These are phyloP conservation scores for Bufotes viridis DNA, from an alignment of 2,797 vertebrate genomes.

Conservation along the genomic window DNA sequence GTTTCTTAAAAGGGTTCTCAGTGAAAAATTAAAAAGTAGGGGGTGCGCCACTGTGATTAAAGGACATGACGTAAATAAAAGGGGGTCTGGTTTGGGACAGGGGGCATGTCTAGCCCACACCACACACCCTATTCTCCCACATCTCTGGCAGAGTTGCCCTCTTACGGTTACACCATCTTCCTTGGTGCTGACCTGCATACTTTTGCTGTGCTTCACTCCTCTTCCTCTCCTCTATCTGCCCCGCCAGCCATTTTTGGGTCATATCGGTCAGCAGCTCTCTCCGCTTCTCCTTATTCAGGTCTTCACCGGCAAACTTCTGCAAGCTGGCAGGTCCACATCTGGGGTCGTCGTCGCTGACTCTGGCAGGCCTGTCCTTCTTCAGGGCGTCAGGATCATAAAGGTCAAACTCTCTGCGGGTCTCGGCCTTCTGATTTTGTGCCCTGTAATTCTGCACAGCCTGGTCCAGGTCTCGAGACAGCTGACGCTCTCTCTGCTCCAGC, in stretches of 20 bases:
- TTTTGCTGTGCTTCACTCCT: constrained; percentile 65
- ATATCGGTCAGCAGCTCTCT: constrained; percentile 76
- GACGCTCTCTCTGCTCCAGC: constrained; percentile 71
- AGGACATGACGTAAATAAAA: no score
- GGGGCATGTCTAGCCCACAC: no score
- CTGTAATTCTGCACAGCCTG: constrained; percentile 70
- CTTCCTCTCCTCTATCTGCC: constrained; percentile 75
- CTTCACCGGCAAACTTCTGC: constrained; percentile 77
- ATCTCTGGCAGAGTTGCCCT: no score
- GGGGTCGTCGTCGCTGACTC: constrained; percentile 22
- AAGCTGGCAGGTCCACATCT: constrained; percentile 67
- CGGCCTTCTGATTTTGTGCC: constrained; percentile 73
- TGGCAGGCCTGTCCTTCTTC: constrained; percentile 63
- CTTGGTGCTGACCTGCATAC: constrained; percentile 70
- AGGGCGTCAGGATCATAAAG: constrained; percentile 69
- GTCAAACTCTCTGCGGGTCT: constrained; percentile 70
- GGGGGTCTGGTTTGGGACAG: no score
- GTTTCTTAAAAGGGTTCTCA: no score
- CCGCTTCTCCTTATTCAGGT: constrained; percentile 62
- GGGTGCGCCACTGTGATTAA: no score
- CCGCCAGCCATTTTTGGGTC: constrained; percentile 71
- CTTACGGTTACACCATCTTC: no score
- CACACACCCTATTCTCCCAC: no score
- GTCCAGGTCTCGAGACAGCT: constrained; percentile 67
- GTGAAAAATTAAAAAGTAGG: no score